Base-by-base conservation (phyloP, 1,140 invertebrate species). In the Drosophila malerkotliana region DNA sequence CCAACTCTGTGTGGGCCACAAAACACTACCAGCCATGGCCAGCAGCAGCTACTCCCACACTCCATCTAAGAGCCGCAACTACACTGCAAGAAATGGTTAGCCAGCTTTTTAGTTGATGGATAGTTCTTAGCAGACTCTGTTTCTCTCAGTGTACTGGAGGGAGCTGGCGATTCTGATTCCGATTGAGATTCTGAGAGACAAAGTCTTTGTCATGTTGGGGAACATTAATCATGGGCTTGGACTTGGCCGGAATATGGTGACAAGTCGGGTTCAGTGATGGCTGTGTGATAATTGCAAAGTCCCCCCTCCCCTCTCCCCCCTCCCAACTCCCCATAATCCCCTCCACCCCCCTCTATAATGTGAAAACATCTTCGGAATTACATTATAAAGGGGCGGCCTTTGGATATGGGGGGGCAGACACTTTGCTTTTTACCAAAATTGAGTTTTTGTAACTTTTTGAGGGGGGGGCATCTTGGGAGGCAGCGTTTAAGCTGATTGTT, bases 361-460 rank as follows among this genome's bases (percentile, higher is more conserved):
- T 60, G 44, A 59, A 66, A 54, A 54, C 34, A 76, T 54, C 32
- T 59, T 49, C n/a, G 37, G 47, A 67, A 75, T 66, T 59, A 66
- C 41, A 66, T 74, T 44, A 59, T 34, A 32, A 32, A 8, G 26
- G 34, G 9, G 10, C 0, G 15, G 45, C 1, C 37, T 1, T 18
- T 18, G 18, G 10, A n/a, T 4, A 21, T 15, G 56, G 26, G 9
- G n/a, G 37, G 21, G 26, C 51, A 55, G 47, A 39, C 57, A 37
- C 45, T 58, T 53, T 32, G 55, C 69, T 74, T 78, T 78, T 71
- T 51, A 64, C 21, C 69, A 83, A 83, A 83, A 83, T 82, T 83
- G 69, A 82, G 79, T 79, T 82, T 83, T 56, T 69, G 75, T 75
- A 79, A 83, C 79, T 83, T 82, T 82, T 37, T 2, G 14, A n/a